Base-by-base conservation (phyloP, 2,113 vertebrate species). In the Gobio gobio region DNA sequence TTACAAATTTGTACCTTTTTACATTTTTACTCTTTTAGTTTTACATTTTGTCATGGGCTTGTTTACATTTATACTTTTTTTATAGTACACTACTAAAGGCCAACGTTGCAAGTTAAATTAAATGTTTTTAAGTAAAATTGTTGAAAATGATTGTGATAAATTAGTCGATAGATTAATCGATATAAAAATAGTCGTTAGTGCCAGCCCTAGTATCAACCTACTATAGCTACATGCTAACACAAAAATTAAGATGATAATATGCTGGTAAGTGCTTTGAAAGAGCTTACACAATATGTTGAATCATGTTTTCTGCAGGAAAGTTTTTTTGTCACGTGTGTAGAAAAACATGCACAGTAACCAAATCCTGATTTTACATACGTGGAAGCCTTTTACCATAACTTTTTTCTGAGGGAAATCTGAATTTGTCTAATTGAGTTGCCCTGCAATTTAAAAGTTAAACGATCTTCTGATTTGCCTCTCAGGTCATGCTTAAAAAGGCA, bases 361-460 rank as follows among this genome's bases (percentile, higher is more conserved):
- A 76, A 76, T 76, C 73, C 24, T 54, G 73, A 10, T 76, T 73
- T 51, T 51, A 29, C 45, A 76, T 24, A 29, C 20, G 14, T 29
- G 73, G 14, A 33, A 76, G 2, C 3, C 9, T 51, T 76, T 75
- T 51, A 20, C 6, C 22, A 18, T 29, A 8, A 10, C 43, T 8
- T 73, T 45, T 29, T 75, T 75, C 26, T 49, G 73, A 54, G 14
- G 47, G 47, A 54, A 76, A 76, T 76, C 47, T 29, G 47, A 76
- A 54, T 76, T 76, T 76, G 24, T 33, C 16, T 54, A 76, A 54
- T 49, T 5, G 24, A 5, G 14, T 29, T 76, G 47, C 9, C 47
- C 73, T 76, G 14, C 16, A 33, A 3, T 54, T 49, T 54, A 76
- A 76, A 75, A 47, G 73, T 54, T 49, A 76, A 29, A 51, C 1